Conservation (phyloP, 1,140 invertebrate species). For the Harlomillsia oculata region DNA sequence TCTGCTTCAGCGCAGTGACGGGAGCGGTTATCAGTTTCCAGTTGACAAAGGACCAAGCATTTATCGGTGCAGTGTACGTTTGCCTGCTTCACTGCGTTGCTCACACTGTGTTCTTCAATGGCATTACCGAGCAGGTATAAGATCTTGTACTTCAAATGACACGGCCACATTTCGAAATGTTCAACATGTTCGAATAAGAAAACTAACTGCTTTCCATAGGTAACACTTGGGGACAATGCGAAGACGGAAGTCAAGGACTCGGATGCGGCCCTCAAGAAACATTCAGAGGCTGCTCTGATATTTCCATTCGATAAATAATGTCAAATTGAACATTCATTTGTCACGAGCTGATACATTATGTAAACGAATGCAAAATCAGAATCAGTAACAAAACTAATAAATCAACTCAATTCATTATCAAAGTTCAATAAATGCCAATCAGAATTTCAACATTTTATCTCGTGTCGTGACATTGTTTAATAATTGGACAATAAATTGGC, state of each 20-base stretch:
- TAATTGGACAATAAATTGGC: no score
- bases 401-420: no score
- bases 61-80: constrained; percentile 32
- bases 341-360: no score
- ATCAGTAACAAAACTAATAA: no score
- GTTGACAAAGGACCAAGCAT: constrained; percentile 30
- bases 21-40: constrained; percentile 23
- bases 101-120: constrained; percentile 38
- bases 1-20: constrained; percentile 33
- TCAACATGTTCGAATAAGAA: no score
- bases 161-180: no score
- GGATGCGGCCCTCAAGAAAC: constrained; percentile 75
- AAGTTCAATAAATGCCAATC: no score
- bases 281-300: constrained; percentile 77
- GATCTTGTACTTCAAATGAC: not conserved
- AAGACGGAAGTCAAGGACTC: constrained; percentile 7
- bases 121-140: constrained; percentile 30
- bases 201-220: constrained; percentile 39
- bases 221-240: constrained; percentile 64
- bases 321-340: not conserved
- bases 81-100: constrained; percentile 36
- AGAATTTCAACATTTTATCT: no score
- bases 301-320: constrained; percentile 48
- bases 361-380: no score
- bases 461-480: no score